These are phyloP conservation scores for Actinostola sp. DNA, from an alignment of 92 coral and sea anemone species.

Conservation along the genomic window DNA sequence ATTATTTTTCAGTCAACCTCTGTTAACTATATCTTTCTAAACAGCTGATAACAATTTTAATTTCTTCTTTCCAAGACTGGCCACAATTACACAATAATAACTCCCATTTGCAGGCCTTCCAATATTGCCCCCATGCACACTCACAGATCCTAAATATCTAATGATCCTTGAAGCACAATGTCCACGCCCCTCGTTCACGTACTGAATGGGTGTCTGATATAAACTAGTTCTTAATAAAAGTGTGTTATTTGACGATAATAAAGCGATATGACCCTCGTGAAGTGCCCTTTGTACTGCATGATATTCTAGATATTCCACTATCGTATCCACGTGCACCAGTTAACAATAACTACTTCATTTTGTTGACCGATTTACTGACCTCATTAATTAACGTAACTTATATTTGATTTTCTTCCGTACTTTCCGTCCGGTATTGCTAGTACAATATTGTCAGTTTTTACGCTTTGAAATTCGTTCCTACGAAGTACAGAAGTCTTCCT, in stretches of 20 bases:
- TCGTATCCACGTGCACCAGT: too few species aligned
- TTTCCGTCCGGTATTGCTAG: background rate
- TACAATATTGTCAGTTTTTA: background rate
- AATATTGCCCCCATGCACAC: background rate
- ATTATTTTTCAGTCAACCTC: too few species aligned
- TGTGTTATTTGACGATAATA: background rate
- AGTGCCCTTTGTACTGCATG: background rate
- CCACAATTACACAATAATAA: too few species aligned
- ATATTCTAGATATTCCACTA: background rate
- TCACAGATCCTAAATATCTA: background rate
- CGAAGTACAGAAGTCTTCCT: background rate
- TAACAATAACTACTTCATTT: too few species aligned
- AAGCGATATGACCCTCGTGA: background rate
- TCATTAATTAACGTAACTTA: background rate
- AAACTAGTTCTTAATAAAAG: background rate
- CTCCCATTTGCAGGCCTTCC: too few species aligned
- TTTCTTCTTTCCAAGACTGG: too few species aligned
- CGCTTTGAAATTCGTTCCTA: background rate
- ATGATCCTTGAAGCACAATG: background rate
- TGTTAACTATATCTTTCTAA: too few species aligned
- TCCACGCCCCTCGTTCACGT: background rate
- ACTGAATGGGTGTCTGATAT: background rate
- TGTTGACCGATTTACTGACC: background rate
- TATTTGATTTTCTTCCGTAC: conserved; percentile 11
- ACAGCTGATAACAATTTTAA: too few species aligned